Conservation (phyloP, 2,113 vertebrate species). For the Dromiciops gliroides region DNA sequence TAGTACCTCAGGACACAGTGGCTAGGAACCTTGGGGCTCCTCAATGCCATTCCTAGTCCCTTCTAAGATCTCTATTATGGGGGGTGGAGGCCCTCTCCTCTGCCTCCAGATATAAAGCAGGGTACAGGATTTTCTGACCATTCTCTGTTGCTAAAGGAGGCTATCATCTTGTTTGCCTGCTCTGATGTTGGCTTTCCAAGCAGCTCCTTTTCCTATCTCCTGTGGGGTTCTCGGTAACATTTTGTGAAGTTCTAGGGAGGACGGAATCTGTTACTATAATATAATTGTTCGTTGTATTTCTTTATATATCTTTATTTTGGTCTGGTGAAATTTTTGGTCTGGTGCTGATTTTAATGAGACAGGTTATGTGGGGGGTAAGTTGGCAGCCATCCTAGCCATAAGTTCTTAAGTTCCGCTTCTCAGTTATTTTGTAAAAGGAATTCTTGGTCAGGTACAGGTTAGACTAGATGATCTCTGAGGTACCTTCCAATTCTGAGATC, state of each 20-base stretch:
- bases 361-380: neutral
- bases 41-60: neutral
- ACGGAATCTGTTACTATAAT: neutral
- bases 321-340: neutral
- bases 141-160: neutral
- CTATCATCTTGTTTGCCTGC: neutral
- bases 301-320: neutral
- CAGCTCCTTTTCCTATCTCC: neutral
- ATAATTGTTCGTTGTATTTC: neutral
- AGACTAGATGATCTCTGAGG: neutral
- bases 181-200: neutral
- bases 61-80: neutral
- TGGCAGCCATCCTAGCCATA: neutral
- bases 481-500: neutral
- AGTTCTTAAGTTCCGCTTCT: neutral
- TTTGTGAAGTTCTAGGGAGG: neutral
- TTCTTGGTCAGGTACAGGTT: neutral
- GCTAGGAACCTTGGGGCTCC: neutral
- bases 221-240: neutral
- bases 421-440: neutral
- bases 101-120: neutral
- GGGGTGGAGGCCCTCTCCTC: neutral
- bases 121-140: neutral
- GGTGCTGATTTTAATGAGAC: neutral
- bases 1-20: neutral